A percentile compares a stretch with the other conserved stretches of the same genome.
Conservation (phyloP, 2,888 invertebrate genomes). For the Platycheirus rosarum region DNA sequence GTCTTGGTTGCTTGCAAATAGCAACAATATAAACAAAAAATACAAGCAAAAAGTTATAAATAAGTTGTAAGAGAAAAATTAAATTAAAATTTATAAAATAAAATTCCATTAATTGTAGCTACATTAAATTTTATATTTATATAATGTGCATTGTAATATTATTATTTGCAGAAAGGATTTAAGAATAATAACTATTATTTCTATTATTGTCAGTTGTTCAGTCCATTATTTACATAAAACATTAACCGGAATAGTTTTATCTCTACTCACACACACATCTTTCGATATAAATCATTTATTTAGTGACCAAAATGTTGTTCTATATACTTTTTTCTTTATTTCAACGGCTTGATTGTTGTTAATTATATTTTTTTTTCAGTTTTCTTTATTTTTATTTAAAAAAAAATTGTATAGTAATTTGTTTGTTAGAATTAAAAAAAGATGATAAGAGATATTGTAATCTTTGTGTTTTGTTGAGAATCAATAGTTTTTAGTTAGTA, state of each 20-base stretch:
- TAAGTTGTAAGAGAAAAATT: slow-evolving; percentile 33
- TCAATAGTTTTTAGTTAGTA: no score
- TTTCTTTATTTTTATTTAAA: slow-evolving; percentile 51
- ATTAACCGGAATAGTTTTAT: slow-evolving; percentile 55
- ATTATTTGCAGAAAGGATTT: slow-evolving; percentile 55
- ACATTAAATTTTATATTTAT: slow-evolving; percentile 73
- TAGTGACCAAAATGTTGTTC: slow-evolving; percentile 60
- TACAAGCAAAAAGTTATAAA: slow-evolving; percentile 44
- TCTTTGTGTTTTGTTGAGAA: slow-evolving; percentile 24
- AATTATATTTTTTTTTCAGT: slow-evolving; percentile 22
- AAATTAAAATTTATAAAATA: slow-evolving; percentile 58
- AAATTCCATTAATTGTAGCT: slow-evolving; percentile 74
- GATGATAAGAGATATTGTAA: slow-evolving; percentile 58
- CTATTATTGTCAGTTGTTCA: slow-evolving; percentile 63
- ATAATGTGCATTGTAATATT: slow-evolving; percentile 61
- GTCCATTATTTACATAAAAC: slow-evolving; percentile 61
- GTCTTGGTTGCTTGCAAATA: slow-evolving; percentile 49
- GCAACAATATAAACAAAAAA: slow-evolving; percentile 45
- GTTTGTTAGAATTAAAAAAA: slow-evolving; percentile 69
- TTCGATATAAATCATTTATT: slow-evolving; percentile 43
- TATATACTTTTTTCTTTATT: slow-evolving; percentile 44
- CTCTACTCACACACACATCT: slow-evolving; percentile 42
- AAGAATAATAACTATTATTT: slow-evolving; percentile 28
- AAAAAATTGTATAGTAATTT: slow-evolving; percentile 60
- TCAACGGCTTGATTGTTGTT: slow-evolving; percentile 60